Evolutionary conservation across 1,140 invertebrate genomes (phyloP).

Genomic region (Heterodera schachtii): DNA sequence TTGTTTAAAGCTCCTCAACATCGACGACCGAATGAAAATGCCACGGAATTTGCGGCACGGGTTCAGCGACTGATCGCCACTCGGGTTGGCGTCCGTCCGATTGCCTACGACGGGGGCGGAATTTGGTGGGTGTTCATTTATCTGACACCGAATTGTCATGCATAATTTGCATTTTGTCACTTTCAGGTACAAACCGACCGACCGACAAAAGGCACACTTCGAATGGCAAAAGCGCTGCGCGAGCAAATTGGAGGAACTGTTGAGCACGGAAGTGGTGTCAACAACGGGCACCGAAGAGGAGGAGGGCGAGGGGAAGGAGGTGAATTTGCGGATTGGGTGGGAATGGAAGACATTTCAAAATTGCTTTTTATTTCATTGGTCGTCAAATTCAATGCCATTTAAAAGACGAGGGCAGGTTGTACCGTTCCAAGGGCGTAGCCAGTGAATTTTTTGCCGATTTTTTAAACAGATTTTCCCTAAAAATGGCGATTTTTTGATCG

Average conservation of each 20-base stretch:
- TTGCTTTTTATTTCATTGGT: too few species aligned
- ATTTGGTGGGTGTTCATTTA: conserved; percentile 7
- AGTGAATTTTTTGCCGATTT: too few species aligned
- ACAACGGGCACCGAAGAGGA: not conserved
- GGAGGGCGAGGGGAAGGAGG: not conserved
- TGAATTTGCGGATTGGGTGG: too few species aligned
- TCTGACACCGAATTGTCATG: not conserved
- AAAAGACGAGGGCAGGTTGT: too few species aligned
- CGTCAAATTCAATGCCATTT: too few species aligned
- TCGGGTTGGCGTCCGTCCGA: conserved; percentile 13
- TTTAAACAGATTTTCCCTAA: too few species aligned
- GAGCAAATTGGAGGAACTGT: not conserved
- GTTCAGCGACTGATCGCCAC: conserved; percentile 38
- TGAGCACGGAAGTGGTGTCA: not conserved
- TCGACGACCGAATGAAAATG: conserved; percentile 28
- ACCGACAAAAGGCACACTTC: conserved; percentile 6
- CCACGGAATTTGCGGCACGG: conserved; percentile 48
- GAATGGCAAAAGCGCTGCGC: conserved; percentile 25
- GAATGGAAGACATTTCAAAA: too few species aligned
- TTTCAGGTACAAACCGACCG: conserved; percentile 21
- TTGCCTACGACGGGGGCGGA: conserved; percentile 22
- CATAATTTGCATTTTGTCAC: not conserved
- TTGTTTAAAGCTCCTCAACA: conserved; percentile 34
- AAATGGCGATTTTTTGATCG: too few species aligned
- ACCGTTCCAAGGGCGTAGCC: too few species aligned